Percentiles rank a stretch among this genome's conserved stretches.
Evolutionary conservation across 2,888 invertebrate species (phyloP).

Genomic region (Pyrrhosoma nymphula): DNA sequence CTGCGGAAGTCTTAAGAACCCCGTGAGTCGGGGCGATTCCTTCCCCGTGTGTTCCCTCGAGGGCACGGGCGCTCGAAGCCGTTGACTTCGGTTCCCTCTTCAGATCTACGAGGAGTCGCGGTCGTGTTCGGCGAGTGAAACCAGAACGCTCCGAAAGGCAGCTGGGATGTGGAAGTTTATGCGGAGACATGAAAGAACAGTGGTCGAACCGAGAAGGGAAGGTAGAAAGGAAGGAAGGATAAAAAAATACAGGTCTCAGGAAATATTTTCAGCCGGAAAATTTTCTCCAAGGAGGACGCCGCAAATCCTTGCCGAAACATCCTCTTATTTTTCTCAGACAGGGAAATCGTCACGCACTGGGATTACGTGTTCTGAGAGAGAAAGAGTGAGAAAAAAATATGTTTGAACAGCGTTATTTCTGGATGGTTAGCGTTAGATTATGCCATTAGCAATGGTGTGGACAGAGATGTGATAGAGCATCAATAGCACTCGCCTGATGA

Average conservation of each 20-base stretch:
- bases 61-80: neutral
- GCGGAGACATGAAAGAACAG: neutral
- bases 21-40: neutral
- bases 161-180: neutral
- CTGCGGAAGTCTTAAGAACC: neutral
- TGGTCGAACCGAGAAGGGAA: neutral
- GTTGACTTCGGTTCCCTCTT: neutral
- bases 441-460: too few species aligned
- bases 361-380: too few species aligned
- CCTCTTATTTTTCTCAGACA: neutral
- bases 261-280: neutral
- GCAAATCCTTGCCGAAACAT: neutral
- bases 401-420: too few species aligned
- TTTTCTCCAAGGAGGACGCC: neutral
- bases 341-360: neutral
- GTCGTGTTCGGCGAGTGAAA: neutral
- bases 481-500: too few species aligned
- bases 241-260: neutral
- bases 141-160: neutral
- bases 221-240: too few species aligned
- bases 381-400: too few species aligned
- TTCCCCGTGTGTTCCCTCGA: neutral
- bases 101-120: neutral
- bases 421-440: too few species aligned
- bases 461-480: too few species aligned